These are phyloP conservation scores for Xiphophorus couchianus DNA, from an alignment of 2,113 vertebrate species.

Conservation along the genomic window DNA sequence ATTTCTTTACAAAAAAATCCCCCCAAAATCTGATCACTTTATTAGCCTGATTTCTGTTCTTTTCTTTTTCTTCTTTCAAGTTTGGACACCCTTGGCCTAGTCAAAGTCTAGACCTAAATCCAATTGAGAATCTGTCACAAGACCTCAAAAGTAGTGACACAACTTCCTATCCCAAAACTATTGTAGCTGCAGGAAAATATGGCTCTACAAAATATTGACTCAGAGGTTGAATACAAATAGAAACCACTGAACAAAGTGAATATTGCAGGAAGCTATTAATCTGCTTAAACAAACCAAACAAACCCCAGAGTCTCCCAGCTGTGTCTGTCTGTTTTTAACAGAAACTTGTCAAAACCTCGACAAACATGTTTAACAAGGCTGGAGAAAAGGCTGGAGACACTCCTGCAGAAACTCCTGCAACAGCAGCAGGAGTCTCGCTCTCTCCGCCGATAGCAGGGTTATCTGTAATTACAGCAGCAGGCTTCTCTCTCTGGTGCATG, in stretches of 20 bases:
- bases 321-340: slow-evolving; percentile 52
- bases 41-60: too few species aligned
- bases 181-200: background rate
- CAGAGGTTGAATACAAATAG: background rate
- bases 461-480: slow-evolving; percentile 72
- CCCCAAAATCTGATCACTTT: too few species aligned
- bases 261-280: slow-evolving; percentile 62
- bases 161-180: background rate
- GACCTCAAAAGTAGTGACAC: too few species aligned
- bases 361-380: slow-evolving; percentile 79
- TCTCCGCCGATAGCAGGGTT: slow-evolving; percentile 71
- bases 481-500: slow-evolving; percentile 58
- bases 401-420: slow-evolving; percentile 49
- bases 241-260: slow-evolving; percentile 44
- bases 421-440: slow-evolving; percentile 53
- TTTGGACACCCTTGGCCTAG: background rate
- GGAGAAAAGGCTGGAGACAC: slow-evolving; percentile 68
- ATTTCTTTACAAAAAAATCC: too few species aligned
- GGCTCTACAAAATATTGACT: background rate
- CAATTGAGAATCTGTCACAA: background rate
- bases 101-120: background rate
- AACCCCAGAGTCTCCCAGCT: slow-evolving; percentile 43
- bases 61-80: too few species aligned
- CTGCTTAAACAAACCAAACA: slow-evolving; percentile 59
- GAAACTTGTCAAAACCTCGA: slow-evolving; percentile 75